Conservation (phyloP, 2,113 vertebrate species). For the Puffinus mauretanicus region DNA sequence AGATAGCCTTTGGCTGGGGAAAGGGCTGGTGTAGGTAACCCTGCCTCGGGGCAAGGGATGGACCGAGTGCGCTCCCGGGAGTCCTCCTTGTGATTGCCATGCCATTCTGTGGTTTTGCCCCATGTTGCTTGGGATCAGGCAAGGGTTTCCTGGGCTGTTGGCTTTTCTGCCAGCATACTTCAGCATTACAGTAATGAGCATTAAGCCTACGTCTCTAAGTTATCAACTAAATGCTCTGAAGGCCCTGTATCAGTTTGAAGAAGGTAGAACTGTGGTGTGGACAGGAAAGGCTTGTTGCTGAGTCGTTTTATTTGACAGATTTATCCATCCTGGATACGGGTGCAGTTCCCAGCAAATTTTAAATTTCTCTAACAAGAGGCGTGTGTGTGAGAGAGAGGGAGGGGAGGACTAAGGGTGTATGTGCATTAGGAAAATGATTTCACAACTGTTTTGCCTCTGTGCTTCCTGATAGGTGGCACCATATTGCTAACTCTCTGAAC, state of each 20-base stretch:
- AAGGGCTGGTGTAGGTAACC: not conserved
- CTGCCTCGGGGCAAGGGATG: not conserved
- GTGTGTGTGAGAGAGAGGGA: not conserved
- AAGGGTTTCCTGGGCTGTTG: not conserved
- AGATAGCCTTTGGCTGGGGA: not conserved
- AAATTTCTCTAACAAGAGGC: not conserved
- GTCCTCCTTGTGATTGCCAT: fast-evolving
- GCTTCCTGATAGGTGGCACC: conserved; percentile 27
- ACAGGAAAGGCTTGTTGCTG: not conserved
- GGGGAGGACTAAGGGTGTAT: not conserved
- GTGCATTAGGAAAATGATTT: not conserved
- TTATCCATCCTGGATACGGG: not conserved
- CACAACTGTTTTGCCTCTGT: not conserved
- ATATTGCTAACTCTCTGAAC: conserved; percentile 11
- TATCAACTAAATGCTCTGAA: not conserved
- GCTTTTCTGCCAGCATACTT: not conserved
- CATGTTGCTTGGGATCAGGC: not conserved
- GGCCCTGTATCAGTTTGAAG: not conserved
- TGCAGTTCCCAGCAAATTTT: not conserved
- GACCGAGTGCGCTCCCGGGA: fast-evolving
- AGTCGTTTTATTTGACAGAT: not conserved
- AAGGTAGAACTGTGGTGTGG: not conserved
- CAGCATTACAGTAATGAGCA: not conserved
- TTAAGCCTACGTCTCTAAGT: not conserved
- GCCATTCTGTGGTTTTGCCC: not conserved